Base-by-base conservation (phyloP, 1,140 invertebrate genomes). In the Eulimnadia texana region DNA sequence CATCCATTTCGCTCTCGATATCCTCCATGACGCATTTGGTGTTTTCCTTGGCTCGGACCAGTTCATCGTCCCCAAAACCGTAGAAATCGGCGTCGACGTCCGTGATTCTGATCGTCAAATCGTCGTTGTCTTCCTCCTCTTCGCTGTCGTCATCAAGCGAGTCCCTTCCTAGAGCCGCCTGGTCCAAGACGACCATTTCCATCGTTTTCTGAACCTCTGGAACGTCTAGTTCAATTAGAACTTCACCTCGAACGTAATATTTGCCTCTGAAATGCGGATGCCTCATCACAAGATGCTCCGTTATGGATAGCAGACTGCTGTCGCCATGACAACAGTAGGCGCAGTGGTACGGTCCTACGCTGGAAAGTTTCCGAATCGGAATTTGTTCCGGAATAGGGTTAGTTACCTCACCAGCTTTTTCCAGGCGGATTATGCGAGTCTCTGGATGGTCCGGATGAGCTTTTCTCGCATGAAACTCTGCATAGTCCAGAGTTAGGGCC, bases 401-500 rank as follows among this genome's bases (percentile, higher is more conserved):
- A 9, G 6, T 42, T 16, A 16, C 16, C 16, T 6, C 33, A 6
- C 6, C 33, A 9, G 33, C 6, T 9, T 16, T 9, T 16, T 42
- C 33, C 33, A 42, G 33, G 6, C 6, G 16, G 6, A 42, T 6
- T 6, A 42, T 42, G 6, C 16, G 6, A 42, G 33, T 42, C 33
- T 42, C 33, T 16, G 33, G 33, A 6, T 42, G 33, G 16, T 42
- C 33, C 33, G 33, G 33, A 42, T 42, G 33, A 9, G 6, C 16
- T 42, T 42, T 16, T 42, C 16, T 57, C 11, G 49, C n/a, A 25
- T 60, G 58, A 27, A 60, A 28, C 16, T 24, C 42, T 1, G 47
- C 20, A n/a, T 42, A 22, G 3, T 60, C 50, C 3, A 49, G 24
- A 2, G 70, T 67, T 25, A 72, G 65, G 11, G 76, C 75, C 57